These are phyloP conservation scores for Druon quercuslanigerum DNA, from an alignment of 1,140 invertebrate genomes.

Conservation along the genomic window DNA sequence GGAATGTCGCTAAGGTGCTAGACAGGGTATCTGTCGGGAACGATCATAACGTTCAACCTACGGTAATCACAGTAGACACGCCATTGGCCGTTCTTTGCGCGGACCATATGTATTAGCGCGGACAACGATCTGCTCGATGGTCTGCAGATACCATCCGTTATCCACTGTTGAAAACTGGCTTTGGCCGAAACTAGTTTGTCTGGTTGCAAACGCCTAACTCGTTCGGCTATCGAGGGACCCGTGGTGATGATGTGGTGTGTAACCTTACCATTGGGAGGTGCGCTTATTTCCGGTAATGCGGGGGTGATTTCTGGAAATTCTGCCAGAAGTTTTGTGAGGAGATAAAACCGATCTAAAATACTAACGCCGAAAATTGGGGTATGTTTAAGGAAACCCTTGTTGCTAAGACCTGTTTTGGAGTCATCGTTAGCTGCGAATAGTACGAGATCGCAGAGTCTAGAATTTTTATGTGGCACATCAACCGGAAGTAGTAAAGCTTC, in stretches of 20 bases:
- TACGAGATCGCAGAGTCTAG: background rate
- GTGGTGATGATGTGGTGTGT: too few species aligned
- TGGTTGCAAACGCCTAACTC: background rate
- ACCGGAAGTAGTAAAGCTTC: background rate
- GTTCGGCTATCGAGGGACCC: conserved; percentile 47
- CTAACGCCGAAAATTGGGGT: conserved; percentile 35
- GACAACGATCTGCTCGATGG: conserved; percentile 49
- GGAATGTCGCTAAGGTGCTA: conserved; percentile 61
- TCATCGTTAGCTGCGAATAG: conserved; percentile 50
- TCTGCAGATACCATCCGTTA: background rate
- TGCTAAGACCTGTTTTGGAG: too few species aligned
- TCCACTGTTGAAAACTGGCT: background rate
- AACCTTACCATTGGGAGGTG: too few species aligned
- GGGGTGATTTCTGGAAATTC: too few species aligned
- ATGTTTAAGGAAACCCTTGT: too few species aligned
- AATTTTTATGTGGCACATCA: background rate
- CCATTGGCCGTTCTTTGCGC: conserved; percentile 61
- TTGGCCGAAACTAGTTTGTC: background rate
- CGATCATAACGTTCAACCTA: conserved; percentile 66
- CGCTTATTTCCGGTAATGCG: too few species aligned
- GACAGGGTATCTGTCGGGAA: conserved; percentile 69
- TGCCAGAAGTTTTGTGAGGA: too few species aligned
- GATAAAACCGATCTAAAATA: too few species aligned
- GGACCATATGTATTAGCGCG: conserved; percentile 64
- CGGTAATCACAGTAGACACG: conserved; percentile 66